phyloP scores from a whole-genome alignment of 2,797 vertebrate genomes.

The Lagorchestes hirsutus region DNA sequence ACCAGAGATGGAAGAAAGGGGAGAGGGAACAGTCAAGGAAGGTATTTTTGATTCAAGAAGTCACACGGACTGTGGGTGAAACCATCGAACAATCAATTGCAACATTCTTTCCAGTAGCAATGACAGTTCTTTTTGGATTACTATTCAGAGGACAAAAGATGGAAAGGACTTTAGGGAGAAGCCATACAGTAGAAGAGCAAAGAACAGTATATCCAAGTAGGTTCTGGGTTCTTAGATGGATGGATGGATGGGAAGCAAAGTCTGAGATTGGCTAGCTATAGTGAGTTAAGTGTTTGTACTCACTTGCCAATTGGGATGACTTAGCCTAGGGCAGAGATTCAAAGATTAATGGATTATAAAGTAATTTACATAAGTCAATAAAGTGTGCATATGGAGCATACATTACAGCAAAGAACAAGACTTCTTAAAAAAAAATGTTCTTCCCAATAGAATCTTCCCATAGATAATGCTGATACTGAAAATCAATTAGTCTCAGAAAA shows the following conservation, averaged over 20 bases:
- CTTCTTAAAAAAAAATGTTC: not conserved
- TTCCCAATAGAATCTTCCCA: not conserved
- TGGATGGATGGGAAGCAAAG: not conserved
- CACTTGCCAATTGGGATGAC: not conserved
- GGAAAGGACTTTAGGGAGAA: not conserved
- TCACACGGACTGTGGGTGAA: not conserved
- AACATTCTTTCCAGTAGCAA: not conserved
- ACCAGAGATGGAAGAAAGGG: not conserved
- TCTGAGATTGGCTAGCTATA: not conserved
- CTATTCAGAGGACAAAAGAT: not conserved
- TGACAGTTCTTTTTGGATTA: not conserved
- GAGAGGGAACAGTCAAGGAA: not conserved
- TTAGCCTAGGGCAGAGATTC: not conserved
- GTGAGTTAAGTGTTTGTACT: not conserved
- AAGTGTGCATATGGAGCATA: not conserved
- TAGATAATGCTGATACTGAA: not conserved
- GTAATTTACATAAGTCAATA: not conserved
- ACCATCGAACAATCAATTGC: not conserved
- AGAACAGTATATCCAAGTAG: not conserved
- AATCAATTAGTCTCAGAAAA: not conserved
- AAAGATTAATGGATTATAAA: not conserved
- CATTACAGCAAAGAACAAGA: not conserved
- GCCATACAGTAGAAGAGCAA: not conserved
- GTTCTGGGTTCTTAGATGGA: not conserved
- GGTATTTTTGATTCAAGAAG: not conserved